A percentile compares a stretch with the other conserved stretches of the same genome.
Evolutionary conservation across 2,888 invertebrate species (phyloP).

Genomic region (Acanthococcus lagerstroemiae): DNA sequence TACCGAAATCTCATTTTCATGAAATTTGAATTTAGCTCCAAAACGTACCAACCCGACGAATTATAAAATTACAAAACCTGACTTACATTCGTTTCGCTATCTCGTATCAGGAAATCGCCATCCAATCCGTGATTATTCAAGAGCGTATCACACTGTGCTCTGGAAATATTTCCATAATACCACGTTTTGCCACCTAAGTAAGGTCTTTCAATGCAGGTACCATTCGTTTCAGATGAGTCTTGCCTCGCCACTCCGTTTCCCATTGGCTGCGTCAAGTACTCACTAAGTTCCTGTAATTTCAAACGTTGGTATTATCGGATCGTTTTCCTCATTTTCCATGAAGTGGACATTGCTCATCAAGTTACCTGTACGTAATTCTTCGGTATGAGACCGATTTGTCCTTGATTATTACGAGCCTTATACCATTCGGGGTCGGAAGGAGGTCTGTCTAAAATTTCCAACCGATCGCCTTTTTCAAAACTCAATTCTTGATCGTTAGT

Average conservation of each 20-base stretch:
- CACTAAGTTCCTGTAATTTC: slow-evolving; percentile 72
- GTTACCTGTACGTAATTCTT: slow-evolving; percentile 69
- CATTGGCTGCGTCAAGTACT: slow-evolving; percentile 71
- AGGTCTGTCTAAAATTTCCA: slow-evolving; percentile 93
- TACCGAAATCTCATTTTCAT: too few relatives aligned
- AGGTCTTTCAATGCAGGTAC: slow-evolving; percentile 48
- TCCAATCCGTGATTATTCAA: slow-evolving; percentile 91
- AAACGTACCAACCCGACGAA: too few relatives aligned
- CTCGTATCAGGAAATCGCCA: slow-evolving; percentile 96
- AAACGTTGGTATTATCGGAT: too few relatives aligned
- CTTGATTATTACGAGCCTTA: slow-evolving; percentile 85
- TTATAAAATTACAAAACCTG: too few relatives aligned
- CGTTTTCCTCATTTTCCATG: not conserved
- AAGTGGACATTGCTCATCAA: not conserved
- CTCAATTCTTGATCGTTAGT: slow-evolving; percentile 92
- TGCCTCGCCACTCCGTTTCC: slow-evolving; percentile 42
- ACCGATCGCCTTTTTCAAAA: slow-evolving; percentile 90
- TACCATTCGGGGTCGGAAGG: slow-evolving; percentile 98
- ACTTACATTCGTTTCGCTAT: slow-evolving; percentile 97
- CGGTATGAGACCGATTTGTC: slow-evolving; percentile 89
- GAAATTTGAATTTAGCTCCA: too few relatives aligned
- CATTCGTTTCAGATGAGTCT: slow-evolving; percentile 44
- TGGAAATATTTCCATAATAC: slow-evolving; percentile 94
- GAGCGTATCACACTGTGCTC: slow-evolving; percentile 91
- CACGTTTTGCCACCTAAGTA: slow-evolving; percentile 76